Conservation (phyloP, 2,888 invertebrate genomes). For the Phyto melanocephala region DNA sequence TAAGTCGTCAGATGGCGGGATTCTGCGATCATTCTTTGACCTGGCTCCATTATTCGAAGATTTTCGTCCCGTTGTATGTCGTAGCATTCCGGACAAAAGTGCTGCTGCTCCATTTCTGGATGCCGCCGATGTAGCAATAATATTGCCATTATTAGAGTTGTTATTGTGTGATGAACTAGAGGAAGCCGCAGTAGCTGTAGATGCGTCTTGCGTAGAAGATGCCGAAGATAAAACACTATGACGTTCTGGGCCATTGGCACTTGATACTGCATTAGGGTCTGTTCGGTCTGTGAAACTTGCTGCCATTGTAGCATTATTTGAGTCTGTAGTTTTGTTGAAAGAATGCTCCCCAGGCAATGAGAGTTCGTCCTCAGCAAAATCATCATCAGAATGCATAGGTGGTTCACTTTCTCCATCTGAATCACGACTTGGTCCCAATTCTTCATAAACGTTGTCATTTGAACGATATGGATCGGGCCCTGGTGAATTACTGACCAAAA, state of each 20-base stretch:
- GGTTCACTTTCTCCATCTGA: slow-evolving; percentile 83
- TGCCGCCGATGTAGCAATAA: not conserved
- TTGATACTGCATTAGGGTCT: slow-evolving; percentile 67
- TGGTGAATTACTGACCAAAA: slow-evolving; percentile 85
- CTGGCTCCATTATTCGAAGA: slow-evolving; percentile 43
- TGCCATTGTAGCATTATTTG: slow-evolving; percentile 50
- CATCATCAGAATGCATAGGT: slow-evolving; percentile 88
- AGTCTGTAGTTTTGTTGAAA: slow-evolving; percentile 73
- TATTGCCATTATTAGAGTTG: slow-evolving; percentile 57
- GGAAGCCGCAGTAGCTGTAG: slow-evolving; percentile 73
- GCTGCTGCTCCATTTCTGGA: slow-evolving; percentile 60
- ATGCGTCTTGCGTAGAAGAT: slow-evolving; percentile 75
- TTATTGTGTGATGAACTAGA: slow-evolving; percentile 67
- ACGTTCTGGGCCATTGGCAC: slow-evolving; percentile 71
- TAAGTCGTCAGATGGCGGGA: slow-evolving; percentile 68
- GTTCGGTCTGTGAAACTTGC: slow-evolving; percentile 66
- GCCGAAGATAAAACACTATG: slow-evolving; percentile 77
- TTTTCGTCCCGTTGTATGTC: slow-evolving; percentile 69
- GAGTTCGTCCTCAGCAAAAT: slow-evolving; percentile 91
- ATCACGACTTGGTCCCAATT: slow-evolving; percentile 83
- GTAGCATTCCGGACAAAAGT: slow-evolving; percentile 68
- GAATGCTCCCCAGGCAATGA: slow-evolving; percentile 80
- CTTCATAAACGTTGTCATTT: slow-evolving; percentile 90
- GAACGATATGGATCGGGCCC: slow-evolving; percentile 83
- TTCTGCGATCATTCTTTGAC: slow-evolving; percentile 41